Base-by-base conservation (phyloP, 37 sponge, comb jelly and placozoan genomes). In the Chondrosia reniformis region DNA sequence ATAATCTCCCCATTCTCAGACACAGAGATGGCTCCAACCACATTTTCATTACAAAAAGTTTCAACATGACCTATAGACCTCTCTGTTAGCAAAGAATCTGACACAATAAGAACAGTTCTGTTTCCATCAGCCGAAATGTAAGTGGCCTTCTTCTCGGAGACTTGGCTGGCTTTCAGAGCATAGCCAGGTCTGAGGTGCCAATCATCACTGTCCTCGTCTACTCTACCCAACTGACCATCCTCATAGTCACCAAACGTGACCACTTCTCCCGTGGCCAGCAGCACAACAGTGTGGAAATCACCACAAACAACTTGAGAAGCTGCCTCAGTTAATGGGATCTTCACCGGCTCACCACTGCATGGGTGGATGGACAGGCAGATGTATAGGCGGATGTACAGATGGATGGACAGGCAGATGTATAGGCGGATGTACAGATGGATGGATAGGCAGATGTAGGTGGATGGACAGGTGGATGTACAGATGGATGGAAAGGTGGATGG, bases 281-380 rank as follows among this genome's bases (percentile, higher is more conserved):
- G 85, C 1, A 94, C 85, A 3, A 92, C 95, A 12, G 99, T 93
- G 75, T 95, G 96, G 62, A 84, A 89, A 46, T 92, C 88, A 32
- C 99, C 99, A 79, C 95, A 92, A 21, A 91, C 89, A 1, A 95
- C 79, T 46, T 87, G 83, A 9, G 52, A 42, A n/a, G 90, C 99
- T 28, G 89, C 84, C 1, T 54, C 79, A 22, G 92, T 88, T 12
- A 96, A 83, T 13, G 76, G 44, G 33, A 94, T 88, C 72, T 83
- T 90, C 54, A 90, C 89, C 19, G 95, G 95, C 5, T 83, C 59
- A 64, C 83, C 84, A 75, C 95, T 92, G 67, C 21, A 80, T n/a
- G n/a, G n/a, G n/a, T n/a, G n/a, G n/a, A n/a, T n/a, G n/a, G 22
- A 4, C 54, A n/a, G 27, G 38, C 71, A 63, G 28, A 6, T 59